Percentiles rank a stretch among this genome's conserved stretches.
These are phyloP conservation scores for Xiphophorus hellerii DNA, from an alignment of 2,113 vertebrate genomes.

Conservation along the genomic window DNA sequence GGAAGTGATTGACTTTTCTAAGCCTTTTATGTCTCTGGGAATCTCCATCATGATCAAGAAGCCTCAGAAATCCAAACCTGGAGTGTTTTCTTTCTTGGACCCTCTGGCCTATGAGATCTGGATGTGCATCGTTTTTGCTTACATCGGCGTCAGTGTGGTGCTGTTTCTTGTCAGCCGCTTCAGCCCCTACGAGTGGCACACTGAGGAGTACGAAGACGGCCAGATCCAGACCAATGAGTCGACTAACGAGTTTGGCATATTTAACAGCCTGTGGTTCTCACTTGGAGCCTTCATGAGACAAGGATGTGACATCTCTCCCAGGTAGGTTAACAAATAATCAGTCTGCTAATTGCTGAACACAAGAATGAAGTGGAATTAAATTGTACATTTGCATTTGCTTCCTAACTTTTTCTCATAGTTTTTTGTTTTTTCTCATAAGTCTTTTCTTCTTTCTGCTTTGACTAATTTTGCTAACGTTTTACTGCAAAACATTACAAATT, in stretches of 20 bases:
- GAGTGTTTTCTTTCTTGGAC: slow-evolving; percentile 99
- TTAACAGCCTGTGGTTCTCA: slow-evolving; percentile 99
- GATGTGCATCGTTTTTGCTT: slow-evolving; percentile 99
- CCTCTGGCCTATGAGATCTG: slow-evolving; percentile 99
- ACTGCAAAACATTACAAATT: no score
- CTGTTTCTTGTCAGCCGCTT: slow-evolving; percentile 99
- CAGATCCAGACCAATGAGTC: slow-evolving; percentile 99
- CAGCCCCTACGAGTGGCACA: slow-evolving; percentile 99
- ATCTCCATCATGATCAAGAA: slow-evolving; percentile 99
- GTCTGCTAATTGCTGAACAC: background rate
- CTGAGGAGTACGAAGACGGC: slow-evolving; percentile 98
- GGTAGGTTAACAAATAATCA: slow-evolving; percentile 81
- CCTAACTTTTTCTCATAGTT: background rate
- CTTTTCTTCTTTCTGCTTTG: background rate
- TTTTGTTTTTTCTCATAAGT: background rate
- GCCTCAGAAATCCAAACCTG: slow-evolving; percentile 99
- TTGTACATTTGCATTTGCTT: background rate
- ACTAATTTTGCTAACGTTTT: background rate
- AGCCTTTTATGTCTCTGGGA: slow-evolving; percentile 99
- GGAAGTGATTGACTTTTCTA: slow-evolving; percentile 99
- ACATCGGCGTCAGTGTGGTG: slow-evolving; percentile 99
- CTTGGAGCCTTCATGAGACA: slow-evolving; percentile 96
- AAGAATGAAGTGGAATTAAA: background rate
- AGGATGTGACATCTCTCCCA: slow-evolving; percentile 95
- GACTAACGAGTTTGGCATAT: slow-evolving; percentile 99